Evolutionary conservation across 2,113 vertebrate genomes (phyloP), one percentile per base, ranked within the genome.

Genomic region (Brachypodius melanocephalos): DNA sequence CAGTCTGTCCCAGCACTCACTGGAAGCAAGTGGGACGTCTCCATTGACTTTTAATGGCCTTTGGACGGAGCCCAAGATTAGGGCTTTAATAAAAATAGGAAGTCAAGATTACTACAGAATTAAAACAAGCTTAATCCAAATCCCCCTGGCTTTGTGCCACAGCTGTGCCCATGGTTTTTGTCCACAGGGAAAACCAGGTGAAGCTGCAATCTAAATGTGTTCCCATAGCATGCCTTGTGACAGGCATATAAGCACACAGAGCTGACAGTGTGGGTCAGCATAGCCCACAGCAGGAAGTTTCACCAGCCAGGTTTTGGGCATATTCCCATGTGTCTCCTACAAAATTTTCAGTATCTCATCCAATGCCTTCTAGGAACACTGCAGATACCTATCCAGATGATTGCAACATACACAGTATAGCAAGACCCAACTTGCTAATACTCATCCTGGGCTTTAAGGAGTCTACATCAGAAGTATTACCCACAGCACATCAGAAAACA

Each of bases 81-180:
- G 28, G 45, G 74, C 32, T 91, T 82, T 61, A 85, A 69, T 85
- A 91, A 92, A 96, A 92, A 94, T 58, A 96, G 88, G 72, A 93
- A 72, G 52, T 86, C 55, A 75, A 88, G 92, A 91, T 92, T 88
- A 93, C 63, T 57, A 71, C 9, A 57, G 93, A 96, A 96, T 96
- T 95, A 95, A 95, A 94, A 87, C 69, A 95, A 95, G 46, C n/a
- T 91, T 96, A 90, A 95, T 91, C 85, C 90, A 94, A 95, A 88
- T 25, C 43, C 20, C 34, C 20, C 74, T 69, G 79, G 86, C 81
- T 90, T 65, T 59, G 61, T 14, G 52, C 52, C 79, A 66, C 10
- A 62, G 71, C 42, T 48, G 11, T 17, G 43, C 42, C 31, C 3
- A 0, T 9, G 12, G 22, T 6, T 88, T 69, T 55, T 4, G 1